Percentiles rank a stretch among this genome's conserved stretches.
Evolutionary conservation across 2,113 vertebrate genomes (phyloP).

Genomic region (Rhabdomys dilectus): DNA sequence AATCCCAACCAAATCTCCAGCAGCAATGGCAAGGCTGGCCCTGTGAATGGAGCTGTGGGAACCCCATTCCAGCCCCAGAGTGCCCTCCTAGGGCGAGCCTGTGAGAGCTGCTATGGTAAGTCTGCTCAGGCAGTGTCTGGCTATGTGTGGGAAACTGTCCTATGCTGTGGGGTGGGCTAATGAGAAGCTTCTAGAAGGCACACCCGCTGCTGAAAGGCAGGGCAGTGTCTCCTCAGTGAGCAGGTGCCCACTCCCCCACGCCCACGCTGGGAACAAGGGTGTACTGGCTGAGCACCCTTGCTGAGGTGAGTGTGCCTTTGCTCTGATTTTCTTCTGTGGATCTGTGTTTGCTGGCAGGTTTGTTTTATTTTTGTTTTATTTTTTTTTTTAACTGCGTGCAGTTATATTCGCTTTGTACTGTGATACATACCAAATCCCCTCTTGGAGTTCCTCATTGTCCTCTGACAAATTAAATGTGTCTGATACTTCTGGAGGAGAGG

Average conservation of each 20-base stretch:
- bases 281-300: accelerated
- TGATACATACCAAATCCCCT: background rate
- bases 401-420: background rate
- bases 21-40: slow-evolving; percentile 94
- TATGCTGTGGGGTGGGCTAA: background rate
- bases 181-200: background rate
- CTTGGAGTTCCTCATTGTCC: slow-evolving; percentile 17
- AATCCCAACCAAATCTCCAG: slow-evolving; percentile 98
- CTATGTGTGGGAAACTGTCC: background rate
- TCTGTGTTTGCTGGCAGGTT: background rate
- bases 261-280: background rate
- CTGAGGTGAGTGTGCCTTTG: background rate
- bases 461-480: slow-evolving; percentile 42
- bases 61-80: slow-evolving; percentile 89
- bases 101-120: slow-evolving; percentile 98
- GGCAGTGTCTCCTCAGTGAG: background rate
- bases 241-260: background rate
- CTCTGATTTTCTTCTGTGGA: background rate
- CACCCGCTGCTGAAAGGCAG: background rate
- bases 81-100: slow-evolving; percentile 92
- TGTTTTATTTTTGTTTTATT: background rate
- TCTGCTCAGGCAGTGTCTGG: slow-evolving; percentile 23
- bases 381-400: background rate
- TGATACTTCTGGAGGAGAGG: background rate
- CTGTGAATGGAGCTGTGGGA: slow-evolving; percentile 94